Evolutionary conservation across 2,113 vertebrate species (phyloP), one percentile per base, ranked within the genome.

Genomic region (Rhinoptilus africanus): DNA sequence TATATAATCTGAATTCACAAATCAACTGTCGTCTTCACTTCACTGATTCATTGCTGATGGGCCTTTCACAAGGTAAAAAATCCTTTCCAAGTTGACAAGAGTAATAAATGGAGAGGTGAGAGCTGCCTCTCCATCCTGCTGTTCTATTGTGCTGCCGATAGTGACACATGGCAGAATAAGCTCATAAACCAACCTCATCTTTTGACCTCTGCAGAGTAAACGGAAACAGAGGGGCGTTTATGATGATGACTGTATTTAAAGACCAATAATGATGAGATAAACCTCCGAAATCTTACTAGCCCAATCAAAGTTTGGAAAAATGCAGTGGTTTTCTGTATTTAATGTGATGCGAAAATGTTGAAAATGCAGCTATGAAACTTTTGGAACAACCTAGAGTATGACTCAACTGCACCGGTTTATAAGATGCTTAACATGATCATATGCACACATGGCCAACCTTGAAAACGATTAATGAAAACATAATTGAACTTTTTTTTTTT

Each of bases 1-100:
- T 98, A 98, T 98, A 98, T 99, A 98, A 99, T 98, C 98, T 98
- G 97, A 98, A 99, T 99, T 98, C 98, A 99, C 99, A 99, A 99
- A 99, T 99, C 99, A 99, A 98, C 97, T 98, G 96, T 98, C 97
- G 97, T 98, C 97, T 98, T 98, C 95, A 97, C 98, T 98, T 98
- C 98, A 98, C 97, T 98, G 98, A 98, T 98, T 98, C 98, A 98
- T 98, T 98, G 98, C 98, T 98, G 98, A 98, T 98, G 98, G 98
- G 98, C 98, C 97, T 98, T 98, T 98, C 98, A 97, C 98, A 97
- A 98, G 98, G 98, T 97, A 97, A 98, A 97, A 98, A 98, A 97
- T 92, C 95, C 95, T 98, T 95, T 97, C 96, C 79, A 76, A 97
- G 96, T 97, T 98, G 98, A 99, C 98, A 98, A 98, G 98, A 98